Evolutionary conservation across 2,888 invertebrate genomes (phyloP).

Genomic region (Drosophila anomelani): DNA sequence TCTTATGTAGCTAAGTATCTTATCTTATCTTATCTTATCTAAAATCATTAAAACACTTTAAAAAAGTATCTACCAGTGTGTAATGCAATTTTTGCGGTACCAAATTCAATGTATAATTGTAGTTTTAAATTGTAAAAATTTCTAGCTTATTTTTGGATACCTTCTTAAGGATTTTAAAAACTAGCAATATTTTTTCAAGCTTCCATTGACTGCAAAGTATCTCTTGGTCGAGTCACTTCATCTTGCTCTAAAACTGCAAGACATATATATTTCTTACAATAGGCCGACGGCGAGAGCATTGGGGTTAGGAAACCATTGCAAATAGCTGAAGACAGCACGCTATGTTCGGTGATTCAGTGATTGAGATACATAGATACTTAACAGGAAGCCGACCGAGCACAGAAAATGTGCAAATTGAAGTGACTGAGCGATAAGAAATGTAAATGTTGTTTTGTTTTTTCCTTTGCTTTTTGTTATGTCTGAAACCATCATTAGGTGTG

Average conservation of each 20-base stretch:
- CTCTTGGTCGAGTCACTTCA: background rate
- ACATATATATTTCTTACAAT: conserved; percentile 27
- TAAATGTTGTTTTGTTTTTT: conserved; percentile 49
- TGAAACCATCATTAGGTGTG: conserved; percentile 35
- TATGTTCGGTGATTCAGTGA: conserved; percentile 44
- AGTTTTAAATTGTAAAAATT: background rate
- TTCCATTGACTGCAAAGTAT: background rate
- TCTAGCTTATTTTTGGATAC: background rate
- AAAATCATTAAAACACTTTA: background rate
- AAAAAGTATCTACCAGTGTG: background rate
- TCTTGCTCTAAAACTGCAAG: conserved; percentile 13
- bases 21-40: too few species aligned
- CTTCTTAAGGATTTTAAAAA: background rate
- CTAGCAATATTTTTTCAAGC: background rate
- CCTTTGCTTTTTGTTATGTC: conserved; percentile 5
- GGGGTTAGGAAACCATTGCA: conserved; percentile 74
- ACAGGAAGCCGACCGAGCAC: conserved; percentile 58
- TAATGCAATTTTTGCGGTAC: too few species aligned
- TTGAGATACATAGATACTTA: conserved; percentile 49
- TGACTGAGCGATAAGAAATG: conserved; percentile 65
- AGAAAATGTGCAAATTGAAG: conserved; percentile 68
- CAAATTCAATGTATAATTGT: too few species aligned
- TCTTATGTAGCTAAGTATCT: too few species aligned
- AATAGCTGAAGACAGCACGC: conserved; percentile 66
- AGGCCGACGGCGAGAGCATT: conserved; percentile 58